Evolutionary conservation across 1,140 invertebrate species (phyloP).

Genomic region (Augochlora pura): DNA sequence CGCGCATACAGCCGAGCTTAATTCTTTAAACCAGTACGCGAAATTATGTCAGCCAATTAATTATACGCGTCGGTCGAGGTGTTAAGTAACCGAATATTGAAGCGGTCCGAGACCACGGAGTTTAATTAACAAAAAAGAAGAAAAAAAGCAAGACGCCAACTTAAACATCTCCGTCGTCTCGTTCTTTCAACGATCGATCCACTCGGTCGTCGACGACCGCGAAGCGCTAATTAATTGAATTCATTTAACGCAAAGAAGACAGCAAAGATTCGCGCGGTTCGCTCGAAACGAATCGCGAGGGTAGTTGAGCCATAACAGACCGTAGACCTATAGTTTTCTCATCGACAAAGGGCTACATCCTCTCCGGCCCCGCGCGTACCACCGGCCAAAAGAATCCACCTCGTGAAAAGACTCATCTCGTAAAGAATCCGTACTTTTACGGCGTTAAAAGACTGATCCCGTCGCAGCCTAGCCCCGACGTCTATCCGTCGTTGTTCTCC

Average conservation of each 20-base stretch:
- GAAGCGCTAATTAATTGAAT: neutral
- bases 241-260: too few relatives aligned
- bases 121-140: too few relatives aligned
- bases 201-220: neutral
- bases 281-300: neutral
- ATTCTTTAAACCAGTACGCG: too few relatives aligned
- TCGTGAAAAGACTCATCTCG: slow-evolving; percentile 32
- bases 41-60: too few relatives aligned
- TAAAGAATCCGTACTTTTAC: slow-evolving; percentile 18
- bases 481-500: neutral
- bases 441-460: slow-evolving; percentile 20
- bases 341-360: slow-evolving; percentile 4
- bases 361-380: too few relatives aligned
- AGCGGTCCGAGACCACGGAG: too few relatives aligned
- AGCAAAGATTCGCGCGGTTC: neutral
- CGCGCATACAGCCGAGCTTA: too few relatives aligned
- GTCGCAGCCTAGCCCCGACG: slow-evolving; percentile 5
- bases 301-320: slow-evolving; percentile 28
- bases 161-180: too few relatives aligned
- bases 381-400: slow-evolving; percentile 27
- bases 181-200: too few relatives aligned
- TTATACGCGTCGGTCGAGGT: too few relatives aligned
- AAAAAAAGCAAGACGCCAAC: too few relatives aligned
- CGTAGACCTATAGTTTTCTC: slow-evolving; percentile 35
- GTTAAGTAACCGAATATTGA: too few relatives aligned